These are phyloP conservation scores for Drosophila parvula DNA, from an alignment of 1,140 invertebrate species.

Conservation along the genomic window DNA sequence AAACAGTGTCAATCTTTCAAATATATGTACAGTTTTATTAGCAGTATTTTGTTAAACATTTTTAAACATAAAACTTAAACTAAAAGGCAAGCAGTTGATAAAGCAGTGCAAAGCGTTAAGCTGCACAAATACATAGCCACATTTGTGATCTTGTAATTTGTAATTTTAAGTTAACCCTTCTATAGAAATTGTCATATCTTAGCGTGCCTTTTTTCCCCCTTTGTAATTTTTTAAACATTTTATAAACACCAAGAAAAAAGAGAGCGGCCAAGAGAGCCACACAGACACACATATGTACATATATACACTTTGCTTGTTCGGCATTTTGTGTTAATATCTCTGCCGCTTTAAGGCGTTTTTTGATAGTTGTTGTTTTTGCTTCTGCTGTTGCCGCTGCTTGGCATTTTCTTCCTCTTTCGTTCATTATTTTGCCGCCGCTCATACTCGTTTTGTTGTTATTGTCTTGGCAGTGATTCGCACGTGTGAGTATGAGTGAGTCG, in stretches of 20 bases:
- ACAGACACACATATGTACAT: background rate
- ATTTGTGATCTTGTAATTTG: background rate
- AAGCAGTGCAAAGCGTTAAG: background rate
- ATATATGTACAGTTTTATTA: too few species aligned
- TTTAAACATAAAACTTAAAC: background rate
- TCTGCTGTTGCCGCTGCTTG: conserved; percentile 37
- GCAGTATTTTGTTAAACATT: too few species aligned
- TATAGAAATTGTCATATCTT: conserved; percentile 16
- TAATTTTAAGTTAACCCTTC: conserved; percentile 5
- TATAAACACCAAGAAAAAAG: conserved; percentile 12
- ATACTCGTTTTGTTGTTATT: conserved; percentile 33
- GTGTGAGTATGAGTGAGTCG: conserved; percentile 60
- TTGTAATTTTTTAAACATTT: conserved; percentile 9
- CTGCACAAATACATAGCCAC: background rate
- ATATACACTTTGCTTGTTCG: conserved; percentile 34
- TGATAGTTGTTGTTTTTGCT: conserved; percentile 36
- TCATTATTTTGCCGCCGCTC: conserved; percentile 51
- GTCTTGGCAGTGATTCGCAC: conserved; percentile 57
- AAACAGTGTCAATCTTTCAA: too few species aligned
- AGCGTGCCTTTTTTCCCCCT: background rate
- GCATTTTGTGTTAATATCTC: conserved; percentile 48
- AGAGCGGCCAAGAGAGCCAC: conserved; percentile 17
- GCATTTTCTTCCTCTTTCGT: conserved; percentile 67
- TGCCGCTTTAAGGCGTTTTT: conserved; percentile 32
- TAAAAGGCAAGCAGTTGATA: background rate